Conservation (phyloP, 2,888 invertebrate genomes). For the Geophilus truncorum region DNA sequence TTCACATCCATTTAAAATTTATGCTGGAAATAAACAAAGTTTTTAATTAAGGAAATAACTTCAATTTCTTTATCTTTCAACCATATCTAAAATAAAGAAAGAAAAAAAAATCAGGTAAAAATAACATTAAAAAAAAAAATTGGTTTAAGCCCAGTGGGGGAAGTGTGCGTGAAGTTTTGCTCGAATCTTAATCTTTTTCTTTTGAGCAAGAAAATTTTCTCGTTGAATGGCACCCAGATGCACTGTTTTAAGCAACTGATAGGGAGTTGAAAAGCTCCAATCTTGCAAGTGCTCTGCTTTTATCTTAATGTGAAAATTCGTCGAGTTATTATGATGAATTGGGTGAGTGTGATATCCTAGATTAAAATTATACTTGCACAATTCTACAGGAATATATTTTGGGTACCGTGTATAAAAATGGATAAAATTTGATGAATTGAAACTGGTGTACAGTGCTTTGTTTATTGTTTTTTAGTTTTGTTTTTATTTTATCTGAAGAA, state of each 20-base stretch:
- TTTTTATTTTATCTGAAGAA: too few relatives aligned
- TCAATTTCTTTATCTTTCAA: not conserved
- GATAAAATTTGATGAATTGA: too few relatives aligned
- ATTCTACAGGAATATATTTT: not conserved
- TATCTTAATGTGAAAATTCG: constrained; percentile 11
- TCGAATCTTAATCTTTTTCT: constrained; percentile 18
- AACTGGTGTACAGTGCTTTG: too few relatives aligned
- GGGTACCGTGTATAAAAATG: not conserved
- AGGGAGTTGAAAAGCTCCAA: constrained; percentile 15
- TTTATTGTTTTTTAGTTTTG: too few relatives aligned
- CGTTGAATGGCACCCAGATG: constrained; percentile 4
- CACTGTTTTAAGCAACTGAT: constrained; percentile 12
- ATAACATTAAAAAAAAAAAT: not conserved
- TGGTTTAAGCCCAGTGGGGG: constrained; percentile 1
- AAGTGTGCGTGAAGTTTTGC: constrained; percentile 8
- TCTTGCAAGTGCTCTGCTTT: constrained; percentile 11
- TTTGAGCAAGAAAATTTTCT: constrained; percentile 1
- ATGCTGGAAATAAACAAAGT: not conserved
- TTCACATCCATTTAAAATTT: not conserved
- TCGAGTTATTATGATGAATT: constrained; percentile 13
- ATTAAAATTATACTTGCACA: not conserved
- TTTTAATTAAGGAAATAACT: not conserved
- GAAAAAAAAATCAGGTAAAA: not conserved
- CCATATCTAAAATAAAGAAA: not conserved
- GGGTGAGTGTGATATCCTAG: not conserved